These are phyloP conservation scores for Regulus satrapa DNA, from an alignment of 2,113 vertebrate species.

Conservation along the genomic window DNA sequence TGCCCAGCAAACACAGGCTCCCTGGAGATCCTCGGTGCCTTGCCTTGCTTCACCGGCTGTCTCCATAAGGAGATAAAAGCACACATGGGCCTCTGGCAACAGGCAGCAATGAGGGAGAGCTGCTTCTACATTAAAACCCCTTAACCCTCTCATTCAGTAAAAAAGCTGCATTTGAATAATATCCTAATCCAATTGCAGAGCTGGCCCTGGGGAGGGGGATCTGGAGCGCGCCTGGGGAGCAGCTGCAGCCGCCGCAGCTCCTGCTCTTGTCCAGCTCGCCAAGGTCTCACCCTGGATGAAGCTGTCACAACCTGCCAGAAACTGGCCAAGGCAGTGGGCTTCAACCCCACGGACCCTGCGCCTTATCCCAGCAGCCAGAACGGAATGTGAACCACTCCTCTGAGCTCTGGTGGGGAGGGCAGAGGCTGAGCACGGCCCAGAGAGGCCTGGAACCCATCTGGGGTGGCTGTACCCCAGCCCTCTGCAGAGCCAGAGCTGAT, in stretches of 20 bases:
- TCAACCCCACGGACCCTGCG: not conserved
- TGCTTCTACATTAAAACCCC: not conserved
- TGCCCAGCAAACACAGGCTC: not conserved
- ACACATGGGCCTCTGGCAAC: slow-evolving; percentile 8
- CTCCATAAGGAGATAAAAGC: not conserved
- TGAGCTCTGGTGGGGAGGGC: not conserved
- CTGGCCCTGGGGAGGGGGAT: not conserved
- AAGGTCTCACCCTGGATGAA: not conserved
- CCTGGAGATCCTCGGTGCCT: not conserved
- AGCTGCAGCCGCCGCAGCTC: not conserved
- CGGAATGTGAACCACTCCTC: fast-evolving
- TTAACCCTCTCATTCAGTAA: slow-evolving; percentile 9
- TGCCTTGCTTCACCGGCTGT: not conserved
- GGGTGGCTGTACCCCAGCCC: fast-evolving
- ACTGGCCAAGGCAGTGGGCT: not conserved
- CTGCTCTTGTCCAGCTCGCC: fast-evolving
- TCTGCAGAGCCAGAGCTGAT: not conserved
- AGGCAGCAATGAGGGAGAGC: slow-evolving; percentile 27
- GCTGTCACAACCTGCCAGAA: not conserved
- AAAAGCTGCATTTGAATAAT: slow-evolving; percentile 26
- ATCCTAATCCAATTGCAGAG: slow-evolving; percentile 46
- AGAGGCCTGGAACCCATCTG: not conserved
- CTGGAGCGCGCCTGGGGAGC: not conserved
- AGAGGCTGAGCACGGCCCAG: not conserved
- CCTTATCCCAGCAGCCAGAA: fast-evolving